A percentile compares a stretch with the other conserved stretches of the same genome.
These are phyloP conservation scores for Branchellion lobata DNA, from an alignment of 2,888 invertebrate genomes.

Conservation along the genomic window DNA sequence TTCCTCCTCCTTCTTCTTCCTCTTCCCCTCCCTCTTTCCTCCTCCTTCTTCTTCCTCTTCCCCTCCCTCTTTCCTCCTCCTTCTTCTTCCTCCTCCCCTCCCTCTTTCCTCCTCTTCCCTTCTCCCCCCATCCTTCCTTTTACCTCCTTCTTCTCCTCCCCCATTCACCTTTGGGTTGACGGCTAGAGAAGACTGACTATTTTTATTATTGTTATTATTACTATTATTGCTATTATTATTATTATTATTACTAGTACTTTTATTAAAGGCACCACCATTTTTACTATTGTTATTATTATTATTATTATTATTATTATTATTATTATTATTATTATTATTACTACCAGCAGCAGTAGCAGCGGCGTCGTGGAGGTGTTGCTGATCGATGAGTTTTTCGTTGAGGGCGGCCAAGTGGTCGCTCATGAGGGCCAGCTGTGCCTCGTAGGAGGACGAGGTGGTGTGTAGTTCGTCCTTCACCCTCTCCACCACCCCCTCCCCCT, in stretches of 20 bases:
- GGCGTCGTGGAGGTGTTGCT: background rate
- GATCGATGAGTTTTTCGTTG: slow-evolving; percentile 77
- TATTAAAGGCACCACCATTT: too few relatives aligned
- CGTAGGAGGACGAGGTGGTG: slow-evolving; percentile 70
- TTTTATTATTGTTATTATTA: too few relatives aligned
- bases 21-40: too few relatives aligned
- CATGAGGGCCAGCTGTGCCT: slow-evolving; percentile 74
- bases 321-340: too few relatives aligned
- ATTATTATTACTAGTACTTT: too few relatives aligned
- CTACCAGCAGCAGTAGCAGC: too few relatives aligned
- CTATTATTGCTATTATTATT: too few relatives aligned
- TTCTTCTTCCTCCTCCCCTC: slow-evolving; percentile 20
- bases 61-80: background rate
- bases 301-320: background rate
- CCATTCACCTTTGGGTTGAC: background rate
- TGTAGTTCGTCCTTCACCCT: slow-evolving; percentile 70
- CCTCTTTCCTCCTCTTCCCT: background rate
- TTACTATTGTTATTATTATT: background rate
- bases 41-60: slow-evolving; percentile 25
- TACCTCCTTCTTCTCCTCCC: background rate
- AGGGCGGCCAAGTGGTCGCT: slow-evolving; percentile 76
- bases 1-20: too few relatives aligned
- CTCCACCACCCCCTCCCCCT: background rate
- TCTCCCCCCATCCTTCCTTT: too few relatives aligned
- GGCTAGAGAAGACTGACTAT: background rate